Evolutionary conservation across 2,888 invertebrate genomes (phyloP), one percentile per base, ranked within the genome.

Genomic region (Griposia aprilina): DNA sequence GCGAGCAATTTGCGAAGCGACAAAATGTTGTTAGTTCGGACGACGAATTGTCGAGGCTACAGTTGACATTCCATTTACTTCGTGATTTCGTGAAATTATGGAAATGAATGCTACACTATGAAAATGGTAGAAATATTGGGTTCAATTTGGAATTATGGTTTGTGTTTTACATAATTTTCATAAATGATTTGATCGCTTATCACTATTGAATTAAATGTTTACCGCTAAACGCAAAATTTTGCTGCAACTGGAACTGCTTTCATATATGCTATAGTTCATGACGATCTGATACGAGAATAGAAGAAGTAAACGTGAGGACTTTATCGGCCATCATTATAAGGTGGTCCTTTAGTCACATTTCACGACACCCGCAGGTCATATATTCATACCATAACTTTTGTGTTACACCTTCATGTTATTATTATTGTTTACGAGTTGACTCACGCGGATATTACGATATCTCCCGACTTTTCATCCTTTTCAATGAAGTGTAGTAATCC

Each of bases 1-100:
- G 86, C 87, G 82, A 83, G 83, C 78, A 90, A 90, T 89, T 90
- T 88, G 85, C 68, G 77, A 84, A 55, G 87, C 84, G 89, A 85
- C 87, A 74, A 87, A 90, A 90, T 74, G 84, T 87, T 80, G 86
- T 90, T 90, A 89, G 86, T 81, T 69, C 62, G 74, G 60, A 68
- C 74, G 76, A 83, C 68, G 82, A 85, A 80, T 81, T 75, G 82
- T 74, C 50, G 74, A 45, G 81, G 55, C 72, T 83, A 60, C 41
- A 62, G 74, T 73, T 66, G 78, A 82, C 87, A 69, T 80, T 79
- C 79, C 71, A 88, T 87, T 88, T 84, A 74, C 76, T 85, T 72
- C 76, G 82, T 81, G 81, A 88, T 88, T 88, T 82, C 55, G 62
- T 41, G 74, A 74, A 75, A 83, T 80, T 80, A 83, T 83, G 78